phyloP scores from a whole-genome alignment of 1,140 invertebrate genomes.

The Chironomus tepperi region DNA sequence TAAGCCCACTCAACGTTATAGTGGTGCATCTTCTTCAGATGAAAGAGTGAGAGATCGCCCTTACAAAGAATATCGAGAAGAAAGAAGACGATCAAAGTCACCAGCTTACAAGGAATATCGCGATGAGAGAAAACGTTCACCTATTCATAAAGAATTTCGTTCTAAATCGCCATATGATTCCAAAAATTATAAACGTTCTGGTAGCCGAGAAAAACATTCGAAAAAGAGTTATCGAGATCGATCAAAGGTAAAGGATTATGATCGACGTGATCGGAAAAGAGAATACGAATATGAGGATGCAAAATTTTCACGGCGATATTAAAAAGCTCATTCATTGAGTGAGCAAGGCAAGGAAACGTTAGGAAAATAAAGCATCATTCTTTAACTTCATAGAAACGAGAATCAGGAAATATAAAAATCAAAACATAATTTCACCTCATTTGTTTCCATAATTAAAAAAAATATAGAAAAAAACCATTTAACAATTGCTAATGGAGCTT shows the following conservation, averaged over 20 bases:
- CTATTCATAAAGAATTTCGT: background rate
- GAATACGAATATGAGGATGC: background rate
- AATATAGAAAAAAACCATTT: no score
- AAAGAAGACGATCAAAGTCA: background rate
- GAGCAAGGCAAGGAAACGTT: background rate
- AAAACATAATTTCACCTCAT: background rate
- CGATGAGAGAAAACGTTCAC: background rate
- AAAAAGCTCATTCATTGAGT: background rate
- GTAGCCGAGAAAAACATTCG: background rate
- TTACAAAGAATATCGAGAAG: background rate
- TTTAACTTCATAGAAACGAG: background rate
- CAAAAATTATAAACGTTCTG: background rate
- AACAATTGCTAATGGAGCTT: no score
- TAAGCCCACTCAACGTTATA: background rate
- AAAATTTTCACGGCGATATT: background rate
- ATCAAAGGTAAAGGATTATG: background rate
- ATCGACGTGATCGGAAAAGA: background rate
- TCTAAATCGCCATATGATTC: background rate
- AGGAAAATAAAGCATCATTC: background rate
- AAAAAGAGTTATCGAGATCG: background rate
- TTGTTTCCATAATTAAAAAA: background rate
- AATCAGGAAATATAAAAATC: slow-evolving; percentile 4
- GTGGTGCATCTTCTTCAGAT: background rate
- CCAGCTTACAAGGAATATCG: background rate
- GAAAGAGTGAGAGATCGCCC: background rate